Conservation (phyloP, 2,797 vertebrate species). For the Protosalanx chinensis region DNA sequence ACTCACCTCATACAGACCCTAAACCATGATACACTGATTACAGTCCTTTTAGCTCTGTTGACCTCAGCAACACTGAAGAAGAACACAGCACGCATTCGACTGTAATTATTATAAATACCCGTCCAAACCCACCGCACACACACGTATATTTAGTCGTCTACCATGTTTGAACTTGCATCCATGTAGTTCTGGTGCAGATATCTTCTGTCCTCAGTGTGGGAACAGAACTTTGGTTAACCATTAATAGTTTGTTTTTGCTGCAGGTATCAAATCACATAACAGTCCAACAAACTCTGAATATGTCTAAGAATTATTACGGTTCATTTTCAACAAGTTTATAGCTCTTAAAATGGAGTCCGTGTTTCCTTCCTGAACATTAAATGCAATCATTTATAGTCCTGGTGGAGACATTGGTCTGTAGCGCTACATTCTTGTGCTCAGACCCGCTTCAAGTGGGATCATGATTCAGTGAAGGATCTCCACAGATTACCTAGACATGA, state of each 20-base stretch:
- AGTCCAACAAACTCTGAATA: slow-evolving; percentile 12
- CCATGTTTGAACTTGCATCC: neutral
- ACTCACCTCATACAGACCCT: neutral
- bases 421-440: too few species aligned
- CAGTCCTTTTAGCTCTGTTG: too few species aligned
- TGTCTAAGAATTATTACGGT: neutral
- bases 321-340: neutral
- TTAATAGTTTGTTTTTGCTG: neutral
- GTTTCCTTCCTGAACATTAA: neutral
- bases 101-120: neutral
- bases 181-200: neutral
- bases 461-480: too few species aligned
- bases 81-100: too few species aligned
- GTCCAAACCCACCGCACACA: slow-evolving; percentile 13
- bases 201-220: neutral
- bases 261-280: neutral
- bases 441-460: too few species aligned
- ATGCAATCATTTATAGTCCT: neutral
- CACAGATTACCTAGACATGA: too few species aligned
- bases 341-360: neutral
- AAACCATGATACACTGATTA: neutral
- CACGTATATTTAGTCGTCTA: neutral
- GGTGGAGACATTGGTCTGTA: too few species aligned
- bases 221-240: slow-evolving; percentile 2
- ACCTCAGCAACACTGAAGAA: neutral